These are phyloP conservation scores for Pandion haliaetus DNA, from an alignment of 2,113 vertebrate species.

Conservation along the genomic window DNA sequence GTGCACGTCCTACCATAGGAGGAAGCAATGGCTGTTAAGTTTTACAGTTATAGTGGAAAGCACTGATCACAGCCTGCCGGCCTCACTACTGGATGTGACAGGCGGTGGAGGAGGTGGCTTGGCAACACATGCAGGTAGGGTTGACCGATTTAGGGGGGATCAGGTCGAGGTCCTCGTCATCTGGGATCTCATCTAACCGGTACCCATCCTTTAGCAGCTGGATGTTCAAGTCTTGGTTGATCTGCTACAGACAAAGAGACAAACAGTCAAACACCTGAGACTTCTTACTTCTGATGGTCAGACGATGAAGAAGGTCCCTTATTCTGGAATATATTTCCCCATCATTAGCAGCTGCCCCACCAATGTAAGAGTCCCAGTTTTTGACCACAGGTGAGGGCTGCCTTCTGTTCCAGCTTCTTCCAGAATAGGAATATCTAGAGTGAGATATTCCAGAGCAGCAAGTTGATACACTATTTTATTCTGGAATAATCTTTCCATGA, in stretches of 20 bases:
- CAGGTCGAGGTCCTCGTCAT: slow-evolving; percentile 96
- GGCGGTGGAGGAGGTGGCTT: slow-evolving; percentile 94
- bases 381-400: neutral
- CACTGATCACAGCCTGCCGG: slow-evolving; percentile 46
- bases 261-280: slow-evolving; percentile 30
- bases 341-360: neutral
- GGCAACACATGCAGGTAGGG: slow-evolving; percentile 99
- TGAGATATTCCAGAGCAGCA: neutral
- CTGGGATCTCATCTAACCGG: slow-evolving; percentile 95
- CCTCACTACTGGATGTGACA: slow-evolving; percentile 96
- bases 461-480: neutral
- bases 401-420: neutral
- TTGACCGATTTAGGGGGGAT: slow-evolving; percentile 97
- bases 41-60: slow-evolving; percentile 75
- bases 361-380: neutral
- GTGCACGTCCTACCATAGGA: slow-evolving; percentile 97
- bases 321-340: neutral
- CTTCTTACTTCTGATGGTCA: neutral
- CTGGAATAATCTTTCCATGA: neutral
- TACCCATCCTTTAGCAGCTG: slow-evolving; percentile 98
- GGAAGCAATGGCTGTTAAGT: slow-evolving; percentile 90
- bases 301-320: neutral
- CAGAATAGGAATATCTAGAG: neutral
- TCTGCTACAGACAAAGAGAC: slow-evolving; percentile 86
- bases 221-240: slow-evolving; percentile 99